phyloP scores from a whole-genome alignment of 2,888 invertebrate species.

The Mythimna ferrago region DNA sequence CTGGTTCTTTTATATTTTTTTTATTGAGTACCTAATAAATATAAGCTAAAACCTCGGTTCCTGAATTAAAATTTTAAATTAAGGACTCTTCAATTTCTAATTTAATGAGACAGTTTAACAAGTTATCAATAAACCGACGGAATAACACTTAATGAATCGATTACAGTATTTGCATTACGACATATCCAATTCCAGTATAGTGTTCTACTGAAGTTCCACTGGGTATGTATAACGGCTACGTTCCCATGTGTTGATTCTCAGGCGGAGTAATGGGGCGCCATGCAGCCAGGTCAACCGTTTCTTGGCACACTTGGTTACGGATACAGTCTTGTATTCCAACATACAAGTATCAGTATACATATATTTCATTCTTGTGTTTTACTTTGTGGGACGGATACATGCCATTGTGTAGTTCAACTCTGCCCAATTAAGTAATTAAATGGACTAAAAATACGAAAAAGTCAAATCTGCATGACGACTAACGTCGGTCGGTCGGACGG shows the following conservation, averaged over 20 bases:
- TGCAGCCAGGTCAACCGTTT: slow-evolving; percentile 63
- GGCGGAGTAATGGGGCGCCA: slow-evolving; percentile 28
- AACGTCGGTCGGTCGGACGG: too few relatives aligned
- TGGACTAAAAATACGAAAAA: background rate
- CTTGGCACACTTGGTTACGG: slow-evolving; percentile 61
- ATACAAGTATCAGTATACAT: background rate
- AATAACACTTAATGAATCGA: background rate
- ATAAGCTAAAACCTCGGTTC: background rate
- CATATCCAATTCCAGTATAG: background rate
- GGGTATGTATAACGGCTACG: slow-evolving; percentile 25
- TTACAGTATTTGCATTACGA: background rate
- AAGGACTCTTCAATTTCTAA: background rate
- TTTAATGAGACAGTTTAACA: background rate
- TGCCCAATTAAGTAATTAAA: background rate
- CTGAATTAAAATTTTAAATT: background rate
- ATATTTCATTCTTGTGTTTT: background rate
- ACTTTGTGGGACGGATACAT: background rate
- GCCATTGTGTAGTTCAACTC: background rate
- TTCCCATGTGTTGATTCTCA: slow-evolving; percentile 66
- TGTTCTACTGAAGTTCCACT: slow-evolving; percentile 8
- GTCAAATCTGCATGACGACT: background rate
- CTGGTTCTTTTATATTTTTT: background rate
- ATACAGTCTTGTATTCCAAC: slow-evolving; percentile 40
- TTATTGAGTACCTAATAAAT: background rate
- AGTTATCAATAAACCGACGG: too few relatives aligned